phyloP scores from a whole-genome alignment of 2,113 vertebrate genomes.

The Mixornis gularis region DNA sequence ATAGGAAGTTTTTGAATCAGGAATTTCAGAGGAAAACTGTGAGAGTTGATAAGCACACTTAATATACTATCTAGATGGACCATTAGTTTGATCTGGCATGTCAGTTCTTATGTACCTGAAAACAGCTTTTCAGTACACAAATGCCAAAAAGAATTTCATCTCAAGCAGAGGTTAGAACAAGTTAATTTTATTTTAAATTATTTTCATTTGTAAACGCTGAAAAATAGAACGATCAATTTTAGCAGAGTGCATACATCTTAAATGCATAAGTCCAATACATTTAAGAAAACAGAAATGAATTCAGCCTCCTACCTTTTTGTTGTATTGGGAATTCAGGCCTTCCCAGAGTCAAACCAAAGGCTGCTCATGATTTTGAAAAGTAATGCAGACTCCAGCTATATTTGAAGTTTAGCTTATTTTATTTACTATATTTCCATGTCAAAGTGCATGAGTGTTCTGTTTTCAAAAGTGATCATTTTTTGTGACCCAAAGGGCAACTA shows the following conservation, averaged over 20 bases:
- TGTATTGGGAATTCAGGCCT: background rate
- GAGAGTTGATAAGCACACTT: constrained; percentile 24
- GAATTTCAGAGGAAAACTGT: constrained; percentile 38
- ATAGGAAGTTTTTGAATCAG: constrained; percentile 17
- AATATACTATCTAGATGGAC: constrained; percentile 18
- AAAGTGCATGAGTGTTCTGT: background rate
- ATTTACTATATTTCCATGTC: background rate
- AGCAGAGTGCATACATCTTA: background rate
- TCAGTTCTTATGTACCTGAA: background rate
- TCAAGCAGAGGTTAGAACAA: constrained; percentile 7
- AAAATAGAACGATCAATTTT: background rate
- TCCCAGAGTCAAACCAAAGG: background rate
- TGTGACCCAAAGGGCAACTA: background rate
- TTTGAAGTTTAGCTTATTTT: background rate
- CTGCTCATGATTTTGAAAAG: background rate
- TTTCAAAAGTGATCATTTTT: background rate
- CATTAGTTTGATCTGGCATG: constrained; percentile 19
- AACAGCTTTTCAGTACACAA: constrained; percentile 6
- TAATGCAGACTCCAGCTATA: background rate
- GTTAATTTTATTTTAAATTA: constrained; percentile 29
- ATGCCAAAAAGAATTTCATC: background rate
- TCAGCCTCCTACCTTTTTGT: background rate
- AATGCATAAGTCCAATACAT: background rate
- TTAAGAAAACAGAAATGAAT: background rate
- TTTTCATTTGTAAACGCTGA: background rate